Evolutionary conservation across 2,888 invertebrate genomes (phyloP).

Genomic region (Chrysomela aeneicollis): DNA sequence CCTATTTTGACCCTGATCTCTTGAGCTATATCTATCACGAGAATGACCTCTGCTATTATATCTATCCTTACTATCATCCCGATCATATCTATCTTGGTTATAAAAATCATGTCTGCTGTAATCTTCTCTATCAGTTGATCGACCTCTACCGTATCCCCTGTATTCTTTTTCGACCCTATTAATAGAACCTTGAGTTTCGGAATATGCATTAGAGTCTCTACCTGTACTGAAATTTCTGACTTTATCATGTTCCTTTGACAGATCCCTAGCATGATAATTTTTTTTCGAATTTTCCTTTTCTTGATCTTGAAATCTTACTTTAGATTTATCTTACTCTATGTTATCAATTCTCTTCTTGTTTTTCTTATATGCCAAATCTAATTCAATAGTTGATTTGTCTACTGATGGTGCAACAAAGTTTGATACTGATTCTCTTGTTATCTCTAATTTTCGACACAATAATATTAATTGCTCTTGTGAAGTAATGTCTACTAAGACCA

Average conservation of each 20-base stretch:
- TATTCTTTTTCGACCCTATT: too few species aligned
- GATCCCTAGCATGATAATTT: too few species aligned
- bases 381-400: slow-evolving; percentile 4
- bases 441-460: slow-evolving; percentile 11
- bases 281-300: too few species aligned
- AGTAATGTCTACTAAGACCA: slow-evolving; percentile 11
- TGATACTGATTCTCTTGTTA: background rate
- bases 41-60: slow-evolving; percentile 2
- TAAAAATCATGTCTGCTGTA: too few species aligned
- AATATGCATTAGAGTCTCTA: too few species aligned
- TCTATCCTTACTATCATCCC: background rate
- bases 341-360: slow-evolving; percentile 6
- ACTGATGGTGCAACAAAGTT: slow-evolving; percentile 1
- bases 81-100: background rate
- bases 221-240: too few species aligned
- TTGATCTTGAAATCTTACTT: too few species aligned
- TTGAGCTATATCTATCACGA: background rate
- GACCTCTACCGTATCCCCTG: too few species aligned
- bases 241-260: too few species aligned
- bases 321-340: slow-evolving; percentile 10
- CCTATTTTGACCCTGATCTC: background rate
- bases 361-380: slow-evolving; percentile 14
- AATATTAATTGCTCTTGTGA: slow-evolving; percentile 9
- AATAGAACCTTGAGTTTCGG: too few species aligned
- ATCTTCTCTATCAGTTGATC: too few species aligned